Evolutionary conservation across 2,113 vertebrate genomes (phyloP).

Genomic region (Diadophis punctatus): DNA sequence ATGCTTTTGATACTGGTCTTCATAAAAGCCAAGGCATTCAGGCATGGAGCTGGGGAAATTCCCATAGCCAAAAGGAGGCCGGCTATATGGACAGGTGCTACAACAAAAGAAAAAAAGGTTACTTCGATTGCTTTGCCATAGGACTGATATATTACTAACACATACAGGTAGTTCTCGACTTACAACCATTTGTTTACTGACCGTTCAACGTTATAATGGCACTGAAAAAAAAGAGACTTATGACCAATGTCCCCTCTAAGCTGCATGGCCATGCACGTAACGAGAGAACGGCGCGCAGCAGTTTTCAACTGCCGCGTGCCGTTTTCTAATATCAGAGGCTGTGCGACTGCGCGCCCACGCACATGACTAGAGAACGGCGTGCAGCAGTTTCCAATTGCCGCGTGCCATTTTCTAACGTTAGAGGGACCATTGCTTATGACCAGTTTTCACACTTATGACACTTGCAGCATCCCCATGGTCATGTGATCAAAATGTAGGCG

Average conservation of each 20-base stretch:
- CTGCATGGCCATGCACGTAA: too few relatives aligned
- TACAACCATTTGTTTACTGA: not conserved
- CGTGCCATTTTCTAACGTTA: too few relatives aligned
- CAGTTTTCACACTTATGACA: not conserved
- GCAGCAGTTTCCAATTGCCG: too few relatives aligned
- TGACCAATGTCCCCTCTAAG: too few relatives aligned
- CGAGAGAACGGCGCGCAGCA: too few relatives aligned
- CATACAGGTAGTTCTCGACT: not conserved
- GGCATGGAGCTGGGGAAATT: conserved; percentile 63
- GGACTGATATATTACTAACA: not conserved
- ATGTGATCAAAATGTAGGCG: not conserved
- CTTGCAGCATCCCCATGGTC: not conserved
- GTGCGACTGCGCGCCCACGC: too few relatives aligned
- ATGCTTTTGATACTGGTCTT: conserved; percentile 64
- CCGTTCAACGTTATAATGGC: not conserved
- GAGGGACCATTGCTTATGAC: too few relatives aligned
- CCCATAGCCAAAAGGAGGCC: conserved; percentile 60
- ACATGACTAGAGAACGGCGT: too few relatives aligned
- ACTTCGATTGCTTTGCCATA: conserved; percentile 17
- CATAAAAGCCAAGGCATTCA: conserved; percentile 62
- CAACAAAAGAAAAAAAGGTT: conserved; percentile 35
- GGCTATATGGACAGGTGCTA: conserved; percentile 70
- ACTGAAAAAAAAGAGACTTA: not conserved
- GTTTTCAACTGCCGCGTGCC: too few relatives aligned
- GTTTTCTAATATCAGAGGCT: too few relatives aligned